These are phyloP conservation scores for Sceloporus tristichus DNA, from an alignment of 2,113 vertebrate genomes.

Conservation along the genomic window DNA sequence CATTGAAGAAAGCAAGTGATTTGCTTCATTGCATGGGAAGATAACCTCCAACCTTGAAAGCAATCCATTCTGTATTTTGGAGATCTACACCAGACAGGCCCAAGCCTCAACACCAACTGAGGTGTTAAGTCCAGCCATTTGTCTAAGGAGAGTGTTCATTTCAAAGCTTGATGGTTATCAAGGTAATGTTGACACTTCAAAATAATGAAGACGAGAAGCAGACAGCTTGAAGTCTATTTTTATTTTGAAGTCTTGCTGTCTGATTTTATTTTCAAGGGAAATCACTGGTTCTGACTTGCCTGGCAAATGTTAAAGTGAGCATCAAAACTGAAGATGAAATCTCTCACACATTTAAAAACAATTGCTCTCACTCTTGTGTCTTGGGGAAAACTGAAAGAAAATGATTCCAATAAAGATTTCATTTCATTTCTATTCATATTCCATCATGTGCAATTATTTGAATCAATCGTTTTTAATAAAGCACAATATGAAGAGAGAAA, in stretches of 20 bases:
- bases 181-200: conserved; percentile 12
- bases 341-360: conserved; percentile 3
- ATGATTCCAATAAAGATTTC: background rate
- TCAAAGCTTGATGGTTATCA: conserved; percentile 34
- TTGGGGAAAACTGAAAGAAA: background rate
- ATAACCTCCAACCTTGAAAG: conserved; percentile 39
- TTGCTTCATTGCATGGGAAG: conserved; percentile 3
- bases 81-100: background rate
- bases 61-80: conserved; percentile 31
- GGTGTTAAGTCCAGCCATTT: conserved; percentile 30
- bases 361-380: background rate
- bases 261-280: conserved; percentile 28
- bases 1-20: background rate
- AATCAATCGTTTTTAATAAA: background rate
- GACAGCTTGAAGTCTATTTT: conserved; percentile 26
- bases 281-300: conserved; percentile 13
- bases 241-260: conserved; percentile 15
- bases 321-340: background rate
- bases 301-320: conserved; percentile 27
- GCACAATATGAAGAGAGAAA: background rate
- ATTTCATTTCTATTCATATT: background rate
- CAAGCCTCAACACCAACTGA: background rate
- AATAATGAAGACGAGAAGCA: conserved; percentile 8
- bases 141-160: conserved; percentile 26
- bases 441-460: background rate